phyloP scores from a whole-genome alignment of 2,888 invertebrate species.

The Eucriotettix oculatus region DNA sequence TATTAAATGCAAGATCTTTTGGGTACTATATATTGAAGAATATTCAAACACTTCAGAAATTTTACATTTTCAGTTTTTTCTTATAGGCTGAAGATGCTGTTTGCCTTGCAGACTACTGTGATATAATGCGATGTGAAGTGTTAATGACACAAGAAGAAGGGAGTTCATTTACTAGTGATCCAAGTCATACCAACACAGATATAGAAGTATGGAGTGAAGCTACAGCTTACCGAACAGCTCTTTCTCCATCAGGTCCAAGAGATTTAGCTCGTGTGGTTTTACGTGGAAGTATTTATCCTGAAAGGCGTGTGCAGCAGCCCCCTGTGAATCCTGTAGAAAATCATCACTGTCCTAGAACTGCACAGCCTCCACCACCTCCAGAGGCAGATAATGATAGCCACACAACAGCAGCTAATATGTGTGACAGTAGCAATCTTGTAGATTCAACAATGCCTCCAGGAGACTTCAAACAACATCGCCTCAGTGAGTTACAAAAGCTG shows the following conservation, averaged over 20 bases:
- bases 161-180: slow-evolving; percentile 23
- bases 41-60: too few relatives aligned
- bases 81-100: slow-evolving; percentile 76
- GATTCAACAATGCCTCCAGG: slow-evolving; percentile 50
- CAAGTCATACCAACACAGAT: slow-evolving; percentile 45
- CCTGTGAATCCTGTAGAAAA: not conserved
- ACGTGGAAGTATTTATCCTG: slow-evolving; percentile 7
- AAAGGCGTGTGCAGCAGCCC: not conserved
- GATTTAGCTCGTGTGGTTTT: slow-evolving; percentile 31
- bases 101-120: slow-evolving; percentile 87
- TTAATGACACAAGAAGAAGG: slow-evolving; percentile 46
- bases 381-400: slow-evolving; percentile 8
- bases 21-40: too few relatives aligned
- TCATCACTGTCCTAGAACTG: slow-evolving; percentile 16
- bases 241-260: slow-evolving; percentile 30
- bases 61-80: not conserved
- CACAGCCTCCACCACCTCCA: slow-evolving; percentile 23
- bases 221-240: slow-evolving; percentile 46
- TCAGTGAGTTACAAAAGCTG: slow-evolving; percentile 50
- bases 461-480: slow-evolving; percentile 48
- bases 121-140: slow-evolving; percentile 89
- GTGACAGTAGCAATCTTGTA: slow-evolving; percentile 28
- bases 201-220: slow-evolving; percentile 72
- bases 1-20: too few relatives aligned
- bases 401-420: slow-evolving; percentile 17